Base-by-base conservation (phyloP, 2,797 vertebrate genomes). In the Setipinna tenuifilis region DNA sequence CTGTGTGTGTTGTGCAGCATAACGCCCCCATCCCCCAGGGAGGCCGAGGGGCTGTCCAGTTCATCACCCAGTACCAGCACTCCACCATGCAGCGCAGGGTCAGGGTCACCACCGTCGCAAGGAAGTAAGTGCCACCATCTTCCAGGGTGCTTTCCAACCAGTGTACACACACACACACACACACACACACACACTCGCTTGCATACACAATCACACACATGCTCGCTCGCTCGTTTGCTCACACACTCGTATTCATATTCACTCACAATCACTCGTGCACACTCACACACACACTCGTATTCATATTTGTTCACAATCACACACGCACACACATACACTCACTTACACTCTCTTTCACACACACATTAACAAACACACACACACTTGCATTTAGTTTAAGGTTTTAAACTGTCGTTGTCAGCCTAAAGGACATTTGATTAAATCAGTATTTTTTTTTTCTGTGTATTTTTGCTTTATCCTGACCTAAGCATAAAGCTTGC, bases 51-150 rank as follows among this genome's bases (percentile, higher is more conserved):
- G 98, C 97, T 0, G 87, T 99, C 91, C 98, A 99, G 93, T 99
- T 99, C 89, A 96, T 99, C 84, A 98, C 98, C 1, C 97, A 98
- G 81, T 99, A 98, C 91, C 98, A 99, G 87, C 98, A 99, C 90
- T 98, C 98, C 86, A 98, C 93, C 92, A 96, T 94, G 0, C 97
- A 99, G 94, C 97, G 92, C 88, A 97, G 97, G 84, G 97, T 99
- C 90, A 95, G 98, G 6, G 98, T 99, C 88, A 97, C 97, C 86
- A 99, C 98, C 82, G 86, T 99, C 17, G 98, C 98, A 88, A 97
- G 98, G 89, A 99, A 99, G 98, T 99, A 93, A 97, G 98, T 91
- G 68, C 54, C 21, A 61, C 59, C 28, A 75, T 7, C 21, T 48
- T n/a, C 17, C 46, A 35, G 50, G 5, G 5, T 41, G 83, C 11